These are phyloP conservation scores for Labeo calbasu DNA, from an alignment of 2,797 vertebrate species.

Conservation along the genomic window DNA sequence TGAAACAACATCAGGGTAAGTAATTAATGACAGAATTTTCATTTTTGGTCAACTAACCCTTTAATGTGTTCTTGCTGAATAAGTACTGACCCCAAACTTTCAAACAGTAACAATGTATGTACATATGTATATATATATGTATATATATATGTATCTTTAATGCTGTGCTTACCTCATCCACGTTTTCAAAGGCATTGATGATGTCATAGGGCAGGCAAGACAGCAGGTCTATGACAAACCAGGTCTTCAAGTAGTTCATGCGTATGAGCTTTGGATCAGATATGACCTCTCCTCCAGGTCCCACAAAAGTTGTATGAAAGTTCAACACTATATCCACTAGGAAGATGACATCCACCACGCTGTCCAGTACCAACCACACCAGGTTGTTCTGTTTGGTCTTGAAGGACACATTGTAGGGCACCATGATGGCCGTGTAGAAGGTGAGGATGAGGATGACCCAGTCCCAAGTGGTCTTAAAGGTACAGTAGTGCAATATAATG, in stretches of 20 bases:
- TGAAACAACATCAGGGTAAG: too few relatives aligned
- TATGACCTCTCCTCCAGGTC: conserved; percentile 94
- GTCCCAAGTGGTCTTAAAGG: conserved; percentile 99
- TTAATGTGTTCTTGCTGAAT: too few relatives aligned
- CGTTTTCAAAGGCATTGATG: conserved; percentile 98
- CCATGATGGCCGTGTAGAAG: conserved; percentile 99
- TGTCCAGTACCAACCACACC: conserved; percentile 95
- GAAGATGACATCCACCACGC: conserved; percentile 95
- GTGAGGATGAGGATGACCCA: conserved; percentile 99
- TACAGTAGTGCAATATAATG: conserved; percentile 98
- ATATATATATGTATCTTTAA: conserved; percentile 27
- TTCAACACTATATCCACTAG: conserved; percentile 97
- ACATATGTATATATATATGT: background rate
- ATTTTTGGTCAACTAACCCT: too few relatives aligned
- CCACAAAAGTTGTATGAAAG: conserved; percentile 98
- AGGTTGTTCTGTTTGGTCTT: conserved; percentile 96
- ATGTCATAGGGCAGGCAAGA: conserved; percentile 98
- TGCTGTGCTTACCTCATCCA: conserved; percentile 87
- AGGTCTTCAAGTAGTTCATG: conserved; percentile 99
- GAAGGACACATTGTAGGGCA: conserved; percentile 97
- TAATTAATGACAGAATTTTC: too few relatives aligned
- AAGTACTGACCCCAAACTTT: too few relatives aligned
- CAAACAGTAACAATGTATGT: background rate
- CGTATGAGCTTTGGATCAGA: conserved; percentile 95
- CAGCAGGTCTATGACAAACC: conserved; percentile 97